Base-by-base conservation (phyloP, 2,888 invertebrate genomes). In the Seira ritae region DNA sequence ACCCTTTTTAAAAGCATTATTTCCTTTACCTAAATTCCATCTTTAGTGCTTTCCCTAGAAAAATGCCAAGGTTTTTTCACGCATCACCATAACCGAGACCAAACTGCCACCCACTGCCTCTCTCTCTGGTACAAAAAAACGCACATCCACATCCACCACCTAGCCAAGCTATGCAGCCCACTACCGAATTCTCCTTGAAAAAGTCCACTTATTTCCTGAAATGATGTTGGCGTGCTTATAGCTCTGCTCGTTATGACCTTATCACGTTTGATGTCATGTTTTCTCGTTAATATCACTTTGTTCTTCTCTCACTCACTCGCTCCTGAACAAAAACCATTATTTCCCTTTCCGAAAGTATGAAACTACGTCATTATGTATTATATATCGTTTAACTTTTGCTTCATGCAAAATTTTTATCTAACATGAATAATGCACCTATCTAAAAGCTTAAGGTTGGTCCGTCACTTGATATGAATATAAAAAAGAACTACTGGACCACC, bases 251-350 rank as follows among this genome's bases (percentile, higher is more conserved):
- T 55, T 55, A 55, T 81, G 81, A 81, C 81, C 81, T 81, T 81
- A 81, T 81, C 81, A 66, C 72, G 71, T 81, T 81, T 76, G 81
- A 81, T 81, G 81, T 76, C 81, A 76, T 76, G 81, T 71, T 67
- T 55, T 76, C 81, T 81, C 76, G 81, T 81, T 81, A 76, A 76
- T 50, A 67, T 70, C 81, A 81, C 81, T 81, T 81, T 80, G 80
- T 80, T 80, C 75, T 31, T 31, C 20, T 8, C 55, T 55, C 17
- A 55, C 31, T 8, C 31, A 31, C 31, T 31, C 31, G 3, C 31
- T 31, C 31, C 31, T 31, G 2, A 55, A 12, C 3, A 17, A 55
- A 55, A 17, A 15, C 55, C 17, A 55, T 55, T 55, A 55, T 55
- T 55, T 55, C 55, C 3, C 55, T 12, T 8, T 31, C 31, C 31